Evolutionary conservation across 2,888 invertebrate genomes (phyloP).

Genomic region (Ditylenchus weischeri): DNA sequence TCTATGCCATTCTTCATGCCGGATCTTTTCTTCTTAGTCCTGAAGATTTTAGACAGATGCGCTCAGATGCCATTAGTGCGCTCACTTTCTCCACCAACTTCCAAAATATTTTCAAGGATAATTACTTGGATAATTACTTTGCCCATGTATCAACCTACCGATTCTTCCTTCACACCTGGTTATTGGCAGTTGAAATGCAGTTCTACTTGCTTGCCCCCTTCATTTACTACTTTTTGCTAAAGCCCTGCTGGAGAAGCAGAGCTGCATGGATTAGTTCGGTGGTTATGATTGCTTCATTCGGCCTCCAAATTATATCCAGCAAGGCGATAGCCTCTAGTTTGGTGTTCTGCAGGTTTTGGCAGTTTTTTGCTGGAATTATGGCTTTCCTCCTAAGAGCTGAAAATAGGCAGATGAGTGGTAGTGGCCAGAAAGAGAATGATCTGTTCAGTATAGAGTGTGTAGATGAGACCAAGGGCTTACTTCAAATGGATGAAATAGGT

Average conservation of each 20-base stretch:
- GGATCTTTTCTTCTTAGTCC: slow-evolving; percentile 16
- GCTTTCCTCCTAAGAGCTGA: slow-evolving; percentile 13
- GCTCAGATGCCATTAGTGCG: slow-evolving; percentile 16
- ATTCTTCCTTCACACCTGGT: slow-evolving; percentile 24
- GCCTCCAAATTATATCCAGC: slow-evolving; percentile 2
- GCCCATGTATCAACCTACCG: slow-evolving; percentile 16
- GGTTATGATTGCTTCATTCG: slow-evolving; percentile 10
- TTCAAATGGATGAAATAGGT: neutral
- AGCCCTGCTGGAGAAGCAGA: neutral
- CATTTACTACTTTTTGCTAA: slow-evolving; percentile 10
- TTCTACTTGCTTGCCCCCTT: slow-evolving; percentile 24
- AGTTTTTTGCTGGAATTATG: slow-evolving; percentile 26
- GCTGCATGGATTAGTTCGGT: neutral
- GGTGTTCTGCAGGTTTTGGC: slow-evolving; percentile 24
- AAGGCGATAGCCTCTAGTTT: slow-evolving; percentile 15
- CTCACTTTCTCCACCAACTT: slow-evolving; percentile 20
- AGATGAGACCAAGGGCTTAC: neutral
- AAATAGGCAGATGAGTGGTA: neutral
- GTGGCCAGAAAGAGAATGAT: slow-evolving; percentile 8
- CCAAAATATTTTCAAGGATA: slow-evolving; percentile 14
- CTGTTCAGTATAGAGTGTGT: neutral
- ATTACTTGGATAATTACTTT: slow-evolving; percentile 20
- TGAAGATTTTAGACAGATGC: slow-evolving; percentile 16
- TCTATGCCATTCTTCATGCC: slow-evolving; percentile 22
- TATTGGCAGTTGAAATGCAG: slow-evolving; percentile 24